Percentiles rank a stretch among this genome's conserved stretches.
phyloP scores from a whole-genome alignment of 1,140 invertebrate species.

The Drosophila paulistorum region DNA sequence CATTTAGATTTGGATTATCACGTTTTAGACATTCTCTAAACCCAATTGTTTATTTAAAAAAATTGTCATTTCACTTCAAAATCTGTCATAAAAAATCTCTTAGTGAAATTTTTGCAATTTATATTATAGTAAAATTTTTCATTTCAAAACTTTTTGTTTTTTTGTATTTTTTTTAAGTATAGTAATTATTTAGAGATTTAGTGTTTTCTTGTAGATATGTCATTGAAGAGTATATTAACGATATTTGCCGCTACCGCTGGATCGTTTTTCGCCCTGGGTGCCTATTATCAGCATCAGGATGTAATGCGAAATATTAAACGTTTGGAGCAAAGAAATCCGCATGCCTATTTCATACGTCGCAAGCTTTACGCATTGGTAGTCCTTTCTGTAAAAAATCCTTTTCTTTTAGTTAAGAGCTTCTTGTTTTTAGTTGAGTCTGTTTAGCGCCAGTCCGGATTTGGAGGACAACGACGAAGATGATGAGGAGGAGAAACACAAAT shows the following conservation, averaged over 20 bases:
- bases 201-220: slow-evolving; percentile 36
- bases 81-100: not conserved
- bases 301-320: slow-evolving; percentile 58
- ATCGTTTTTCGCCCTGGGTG: slow-evolving; percentile 65
- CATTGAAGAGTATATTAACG: slow-evolving; percentile 39
- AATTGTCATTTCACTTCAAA: not conserved
- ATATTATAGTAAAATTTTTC: not conserved
- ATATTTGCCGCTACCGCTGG: slow-evolving; percentile 62
- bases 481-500: slow-evolving; percentile 29
- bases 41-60: no score
- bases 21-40: no score
- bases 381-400: fast-evolving
- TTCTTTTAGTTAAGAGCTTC: not conserved
- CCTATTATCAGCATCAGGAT: slow-evolving; percentile 68
- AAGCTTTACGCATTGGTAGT: slow-evolving; percentile 63
- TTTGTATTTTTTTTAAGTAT: not conserved
- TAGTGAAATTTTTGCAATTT: not conserved
- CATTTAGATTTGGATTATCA: no score
- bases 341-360: slow-evolving; percentile 64
- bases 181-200: slow-evolving; percentile 14
- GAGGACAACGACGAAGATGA: not conserved
- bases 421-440: slow-evolving; percentile 47
- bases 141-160: not conserved
- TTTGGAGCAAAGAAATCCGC: slow-evolving; percentile 59
- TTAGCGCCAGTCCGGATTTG: slow-evolving; percentile 14